phyloP scores from a whole-genome alignment of 2,797 vertebrate genomes.

The Lagodon rhomboides region DNA sequence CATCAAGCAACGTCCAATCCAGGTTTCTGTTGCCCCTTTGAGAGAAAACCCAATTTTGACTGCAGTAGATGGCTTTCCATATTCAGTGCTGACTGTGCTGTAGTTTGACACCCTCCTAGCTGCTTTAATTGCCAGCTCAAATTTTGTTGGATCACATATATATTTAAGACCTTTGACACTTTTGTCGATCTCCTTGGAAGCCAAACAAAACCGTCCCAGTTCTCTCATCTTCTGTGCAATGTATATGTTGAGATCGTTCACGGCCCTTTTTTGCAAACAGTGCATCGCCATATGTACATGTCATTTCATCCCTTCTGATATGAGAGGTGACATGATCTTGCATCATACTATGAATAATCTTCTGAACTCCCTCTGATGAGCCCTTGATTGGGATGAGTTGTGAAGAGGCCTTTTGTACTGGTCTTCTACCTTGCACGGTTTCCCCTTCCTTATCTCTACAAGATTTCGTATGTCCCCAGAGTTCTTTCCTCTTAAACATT shows the following conservation, averaged over 20 bases:
- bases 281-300: conserved; percentile 35
- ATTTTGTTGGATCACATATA: conserved; percentile 16
- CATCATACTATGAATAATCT: conserved; percentile 28
- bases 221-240: conserved; percentile 35
- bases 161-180: conserved; percentile 10
- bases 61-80: conserved; percentile 28
- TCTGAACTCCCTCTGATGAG: neutral
- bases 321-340: conserved; percentile 30
- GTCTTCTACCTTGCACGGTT: neutral
- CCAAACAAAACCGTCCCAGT: conserved; percentile 11
- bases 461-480: neutral
- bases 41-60: conserved; percentile 48
- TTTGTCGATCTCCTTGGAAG: conserved; percentile 14
- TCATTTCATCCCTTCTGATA: conserved; percentile 10
- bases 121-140: conserved; percentile 12
- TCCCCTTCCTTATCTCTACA: neutral
- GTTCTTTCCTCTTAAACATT: neutral
- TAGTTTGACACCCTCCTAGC: conserved; percentile 6
- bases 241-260: conserved; percentile 25
- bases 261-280: conserved; percentile 2
- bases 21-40: conserved; percentile 13
- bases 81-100: conserved; percentile 11
- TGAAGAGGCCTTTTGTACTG: conserved; percentile 1
- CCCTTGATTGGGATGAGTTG: conserved; percentile 13
- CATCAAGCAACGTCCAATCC: conserved; percentile 15